Evolutionary conservation across 2,113 vertebrate genomes (phyloP), one percentile per base, ranked within the genome.

Genomic region (Candoia aspera): DNA sequence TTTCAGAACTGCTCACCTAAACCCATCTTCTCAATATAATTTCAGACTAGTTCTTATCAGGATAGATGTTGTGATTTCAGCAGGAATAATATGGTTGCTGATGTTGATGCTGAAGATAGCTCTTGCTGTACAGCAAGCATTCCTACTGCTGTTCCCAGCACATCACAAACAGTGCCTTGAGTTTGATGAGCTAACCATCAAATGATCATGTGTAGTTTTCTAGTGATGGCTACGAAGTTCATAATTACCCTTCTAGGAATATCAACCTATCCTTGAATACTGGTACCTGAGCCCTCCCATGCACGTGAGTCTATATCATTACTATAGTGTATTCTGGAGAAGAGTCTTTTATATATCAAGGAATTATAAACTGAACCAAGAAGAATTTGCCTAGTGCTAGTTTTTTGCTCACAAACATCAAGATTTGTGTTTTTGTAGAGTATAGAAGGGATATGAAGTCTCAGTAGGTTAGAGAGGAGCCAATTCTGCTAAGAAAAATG

Each of bases 31-130:
- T 89, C 46, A 64, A 42, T 8, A 62, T 42, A 87, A 62, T 42
- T 64, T 15, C 49, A 60, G 17, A 62, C 86, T 17, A 59, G n/a
- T 46, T 84, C 19, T 15, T 62, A 21, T 49, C 13, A 46, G 55
- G 84, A 90, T 24, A n/a, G 89, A 37, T 42, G 54, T 57, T 83
- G 89, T 84, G 64, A 62, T 87, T 83, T 84, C 86, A 88, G 68
- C 85, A 55, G 24, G 89, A 84, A 59, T 64, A 64, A 53, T 88
- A 49, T 21, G 23, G 85, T 64, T 92, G 46, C 54, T 58, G 62
- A 58, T 12, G 60, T 62, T 68, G 57, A 33, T 88, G 24, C 19
- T 46, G 64, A 33, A 59, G 19, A 23, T 54, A 84, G 64, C 29
- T 84, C 6, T 37, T 92, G 68, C 87, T 29, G 59, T 54, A 88